Percentiles rank a stretch among this genome's conserved stretches.
Evolutionary conservation across 2,888 invertebrate genomes (phyloP).

Genomic region (Rutpela maculata): DNA sequence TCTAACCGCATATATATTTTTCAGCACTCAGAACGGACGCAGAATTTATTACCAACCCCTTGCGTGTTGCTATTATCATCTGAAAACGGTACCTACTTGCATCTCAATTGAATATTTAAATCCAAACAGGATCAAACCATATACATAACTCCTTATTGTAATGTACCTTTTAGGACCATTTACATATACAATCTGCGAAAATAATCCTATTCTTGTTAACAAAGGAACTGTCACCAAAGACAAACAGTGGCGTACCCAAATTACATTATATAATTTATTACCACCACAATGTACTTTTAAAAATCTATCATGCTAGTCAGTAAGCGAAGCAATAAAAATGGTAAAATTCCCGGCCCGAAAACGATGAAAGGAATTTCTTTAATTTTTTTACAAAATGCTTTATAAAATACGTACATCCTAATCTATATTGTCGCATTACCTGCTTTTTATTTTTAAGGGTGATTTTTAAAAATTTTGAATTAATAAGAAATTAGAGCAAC

Average conservation of each 20-base stretch:
- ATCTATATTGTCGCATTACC: no score
- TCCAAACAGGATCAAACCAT: slow-evolving; percentile 24
- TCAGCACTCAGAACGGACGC: not conserved
- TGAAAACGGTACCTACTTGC: not conserved
- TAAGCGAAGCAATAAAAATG: no score
- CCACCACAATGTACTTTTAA: no score
- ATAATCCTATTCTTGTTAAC: slow-evolving; percentile 7
- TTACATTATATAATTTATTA: not conserved
- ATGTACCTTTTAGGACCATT: slow-evolving; percentile 16
- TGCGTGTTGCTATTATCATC: slow-evolving; percentile 10
- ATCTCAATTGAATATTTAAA: slow-evolving; percentile 5
- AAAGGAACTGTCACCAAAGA: not conserved
- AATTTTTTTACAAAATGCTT: no score
- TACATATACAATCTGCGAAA: not conserved
- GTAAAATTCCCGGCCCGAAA: no score
- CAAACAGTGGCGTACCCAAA: not conserved
- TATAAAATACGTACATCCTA: no score
- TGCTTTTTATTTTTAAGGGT: no score
- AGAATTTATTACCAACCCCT: slow-evolving; percentile 6
- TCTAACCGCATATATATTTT: not conserved
- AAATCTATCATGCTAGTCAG: no score
- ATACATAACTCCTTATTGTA: slow-evolving; percentile 21
- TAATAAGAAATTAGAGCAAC: no score
- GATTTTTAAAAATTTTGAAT: no score
- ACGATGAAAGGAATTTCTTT: no score